Base-by-base conservation (phyloP, 1,140 invertebrate genomes). In the Ceratosolen fusciceps region DNA sequence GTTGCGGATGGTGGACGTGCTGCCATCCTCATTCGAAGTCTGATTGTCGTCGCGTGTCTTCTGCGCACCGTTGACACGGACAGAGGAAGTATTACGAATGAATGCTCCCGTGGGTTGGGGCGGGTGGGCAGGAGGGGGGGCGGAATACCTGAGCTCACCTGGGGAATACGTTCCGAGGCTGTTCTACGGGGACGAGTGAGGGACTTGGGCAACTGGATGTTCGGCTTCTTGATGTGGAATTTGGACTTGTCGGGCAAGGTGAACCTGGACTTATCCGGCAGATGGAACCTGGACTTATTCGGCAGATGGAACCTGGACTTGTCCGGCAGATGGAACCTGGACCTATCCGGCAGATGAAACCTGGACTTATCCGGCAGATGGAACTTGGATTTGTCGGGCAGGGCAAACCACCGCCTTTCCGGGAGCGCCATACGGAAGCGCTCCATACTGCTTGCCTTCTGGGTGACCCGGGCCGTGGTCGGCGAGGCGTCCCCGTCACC, bases 261-360 rank as follows among this genome's bases (percentile, higher is more conserved):
- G 86, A 93, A 92, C 82, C 92, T 93, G 1, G 92, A 90, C 80
- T 92, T 89, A 54, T 94, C 93, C 1, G 93, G 92, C 2, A 93
- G 83, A 31, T 72, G 74, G 81, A 93, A 92, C 81, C 91, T 93
- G 0, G 92, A 91, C 81, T 92, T 88, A 43, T 94, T 93, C 1
- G 93, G 92, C 7, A 93, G 83, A 67, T 68, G 74, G 85, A 93
- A 92, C 85, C 92, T 93, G 8, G 89, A 90, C 92, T 88, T 49
- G n/a, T 94, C 93, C 1, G 93, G 92, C 4, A 93, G 84, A 70
- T 67, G 74, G 86, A 93, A 92, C 82, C 92, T 93, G 1, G 92
- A 90, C 80, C 92, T 89, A 54, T 94, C 93, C 1, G 93, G 92
- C 2, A 93, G 83, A 31, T 72, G 74, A 81, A 93, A 92, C 81